Percentiles rank a stretch among this genome's conserved stretches.
Evolutionary conservation across 2,888 invertebrate species (phyloP).

Genomic region (Tiliacea aurago): DNA sequence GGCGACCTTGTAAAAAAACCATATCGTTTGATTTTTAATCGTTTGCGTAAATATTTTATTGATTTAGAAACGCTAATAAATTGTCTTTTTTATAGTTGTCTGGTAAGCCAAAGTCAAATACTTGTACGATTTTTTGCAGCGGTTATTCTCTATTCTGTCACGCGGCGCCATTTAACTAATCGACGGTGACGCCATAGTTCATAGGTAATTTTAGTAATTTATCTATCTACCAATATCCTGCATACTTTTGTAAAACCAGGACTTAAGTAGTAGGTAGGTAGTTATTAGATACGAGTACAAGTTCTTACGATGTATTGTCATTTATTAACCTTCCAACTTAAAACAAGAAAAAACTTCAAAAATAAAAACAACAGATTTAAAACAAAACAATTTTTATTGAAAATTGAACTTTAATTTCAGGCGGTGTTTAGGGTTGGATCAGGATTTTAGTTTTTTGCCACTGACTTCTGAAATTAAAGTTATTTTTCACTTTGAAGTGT

Average conservation of each 20-base stretch:
- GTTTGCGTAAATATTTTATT: slow-evolving; percentile 72
- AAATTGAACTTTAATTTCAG: too few relatives aligned
- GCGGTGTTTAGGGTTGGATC: too few relatives aligned
- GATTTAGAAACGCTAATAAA: slow-evolving; percentile 71
- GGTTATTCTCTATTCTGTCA: slow-evolving; percentile 52
- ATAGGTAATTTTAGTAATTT: slow-evolving; percentile 31
- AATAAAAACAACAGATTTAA: too few relatives aligned
- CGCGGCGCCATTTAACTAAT: slow-evolving; percentile 51
- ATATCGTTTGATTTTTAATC: slow-evolving; percentile 69
- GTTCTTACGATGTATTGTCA: background rate
- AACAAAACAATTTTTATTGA: too few relatives aligned
- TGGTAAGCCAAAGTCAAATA: slow-evolving; percentile 54
- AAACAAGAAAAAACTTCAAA: background rate
- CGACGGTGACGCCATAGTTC: slow-evolving; percentile 58
- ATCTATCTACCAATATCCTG: slow-evolving; percentile 28
- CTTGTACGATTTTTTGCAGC: slow-evolving; percentile 52
- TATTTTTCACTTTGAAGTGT: too few relatives aligned
- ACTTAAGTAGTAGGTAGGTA: slow-evolving; percentile 13
- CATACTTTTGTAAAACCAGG: slow-evolving; percentile 26
- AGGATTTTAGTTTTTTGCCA: too few relatives aligned
- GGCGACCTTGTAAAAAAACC: slow-evolving; percentile 75
- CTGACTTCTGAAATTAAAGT: too few relatives aligned
- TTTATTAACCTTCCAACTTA: background rate
- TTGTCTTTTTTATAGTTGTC: slow-evolving; percentile 69
- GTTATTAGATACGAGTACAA: background rate